Percentiles rank a stretch among this genome's conserved stretches.
These are phyloP conservation scores for Mya arenaria DNA, from an alignment of 1,140 invertebrate species.

Conservation along the genomic window DNA sequence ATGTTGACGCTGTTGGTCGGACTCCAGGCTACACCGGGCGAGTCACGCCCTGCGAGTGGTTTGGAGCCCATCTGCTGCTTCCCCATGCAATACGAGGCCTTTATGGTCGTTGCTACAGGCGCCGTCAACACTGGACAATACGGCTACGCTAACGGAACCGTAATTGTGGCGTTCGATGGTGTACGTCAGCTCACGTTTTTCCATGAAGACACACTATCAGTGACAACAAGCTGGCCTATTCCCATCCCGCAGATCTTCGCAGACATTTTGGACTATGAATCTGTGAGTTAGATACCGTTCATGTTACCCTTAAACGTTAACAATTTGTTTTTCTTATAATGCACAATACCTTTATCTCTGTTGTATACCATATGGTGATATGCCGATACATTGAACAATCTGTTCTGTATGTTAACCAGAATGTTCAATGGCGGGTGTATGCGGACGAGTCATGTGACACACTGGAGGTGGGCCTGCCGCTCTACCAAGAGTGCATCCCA, in stretches of 20 bases:
- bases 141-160: conserved; percentile 15
- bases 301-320: not conserved
- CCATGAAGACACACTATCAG: not conserved
- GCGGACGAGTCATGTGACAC: conserved; percentile 24
- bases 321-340: not conserved
- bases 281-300: not conserved
- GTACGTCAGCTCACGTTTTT: conserved; percentile 9
- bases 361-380: not conserved
- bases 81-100: conserved; percentile 15
- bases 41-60: too few relatives aligned
- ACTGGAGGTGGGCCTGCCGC: conserved; percentile 22
- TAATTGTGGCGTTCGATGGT: conserved; percentile 8
- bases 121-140: not conserved
- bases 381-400: not conserved
- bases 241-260: not conserved
- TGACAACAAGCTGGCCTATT: not conserved
- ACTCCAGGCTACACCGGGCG: too few relatives aligned
- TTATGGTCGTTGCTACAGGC: not conserved
- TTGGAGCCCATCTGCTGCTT: conserved; percentile 37
- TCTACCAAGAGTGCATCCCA: conserved; percentile 40
- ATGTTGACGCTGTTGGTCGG: too few relatives aligned
- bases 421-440: conserved; percentile 25
- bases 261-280: conserved; percentile 28
- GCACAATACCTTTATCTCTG: not conserved
- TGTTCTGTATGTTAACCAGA: not conserved